Evolutionary conservation across 2,888 invertebrate species (phyloP), one percentile per base, ranked within the genome.

Genomic region (Omphaloscelis lunosa): DNA sequence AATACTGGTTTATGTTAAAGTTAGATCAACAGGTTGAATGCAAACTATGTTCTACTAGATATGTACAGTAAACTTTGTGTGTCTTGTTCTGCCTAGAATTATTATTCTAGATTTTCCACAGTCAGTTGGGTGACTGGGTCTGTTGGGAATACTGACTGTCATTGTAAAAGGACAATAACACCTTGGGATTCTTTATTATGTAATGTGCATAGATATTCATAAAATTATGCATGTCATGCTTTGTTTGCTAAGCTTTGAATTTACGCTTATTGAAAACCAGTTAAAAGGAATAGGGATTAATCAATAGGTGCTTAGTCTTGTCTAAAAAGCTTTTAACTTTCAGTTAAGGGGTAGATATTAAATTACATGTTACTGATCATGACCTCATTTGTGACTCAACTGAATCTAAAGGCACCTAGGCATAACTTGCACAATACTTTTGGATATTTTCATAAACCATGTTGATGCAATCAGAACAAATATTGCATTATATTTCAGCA

Each of bases 361-460:
- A n/a, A 23, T 34, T n/a, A 76, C 8, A 53, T 61, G 11, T n/a
- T 1, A n/a, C 29, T 29, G 5, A 39, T 48, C 23, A 68, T 69
- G 39, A 23, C 2, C 17, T 61, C 61, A 45, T 15, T 45, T 20
- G 34, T 78, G 63, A 79, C 23, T 68, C 79, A 78, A 41, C 58
- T 27, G 9, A 27, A 62, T 23, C 8, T 29, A 29, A 41, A 17
- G 15, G 9, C 11, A 11, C 45, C 2, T 15, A 7, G 11, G 1
- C 48, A 67, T 56, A n/a, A 66, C 3, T 80, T 84, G 71, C 80
- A 71, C 48, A 80, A 84, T 29, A 56, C 2, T 41, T 66, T 39
- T 17, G 9, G 11, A 41, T 39, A 69, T 34, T 79, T 80, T 45
- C 53, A 78, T 6, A n/a, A 56, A 70, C 34, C 15, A 23, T 23